These are phyloP conservation scores for Enteromius viviparus DNA, from an alignment of 2,797 vertebrate genomes.

Conservation along the genomic window DNA sequence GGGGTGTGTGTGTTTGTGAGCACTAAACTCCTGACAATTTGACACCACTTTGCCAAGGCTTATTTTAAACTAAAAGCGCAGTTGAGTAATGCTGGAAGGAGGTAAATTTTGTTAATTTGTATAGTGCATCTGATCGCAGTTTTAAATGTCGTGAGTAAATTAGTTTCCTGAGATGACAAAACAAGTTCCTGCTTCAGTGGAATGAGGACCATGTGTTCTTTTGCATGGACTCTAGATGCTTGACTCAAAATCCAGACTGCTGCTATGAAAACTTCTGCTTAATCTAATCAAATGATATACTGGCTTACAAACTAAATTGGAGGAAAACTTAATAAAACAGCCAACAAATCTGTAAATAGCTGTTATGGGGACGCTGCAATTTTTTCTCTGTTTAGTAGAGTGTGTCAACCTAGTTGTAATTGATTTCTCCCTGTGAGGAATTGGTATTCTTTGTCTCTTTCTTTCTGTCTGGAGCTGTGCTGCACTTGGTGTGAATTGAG, in stretches of 20 bases:
- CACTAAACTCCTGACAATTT: slow-evolving; percentile 22
- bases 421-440: slow-evolving; percentile 18
- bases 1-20: slow-evolving; percentile 14
- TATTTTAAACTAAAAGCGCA: slow-evolving; percentile 20
- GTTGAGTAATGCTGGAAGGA: slow-evolving; percentile 8
- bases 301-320: neutral
- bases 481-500: slow-evolving; percentile 6
- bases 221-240: neutral
- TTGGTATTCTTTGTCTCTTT: slow-evolving; percentile 33
- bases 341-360: neutral
- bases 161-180: neutral
- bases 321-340: slow-evolving; percentile 18
- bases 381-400: neutral
- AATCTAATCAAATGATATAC: slow-evolving; percentile 2
- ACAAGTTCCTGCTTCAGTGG: neutral
- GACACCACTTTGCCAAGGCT: slow-evolving; percentile 22
- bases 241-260: neutral
- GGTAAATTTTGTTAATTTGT: neutral
- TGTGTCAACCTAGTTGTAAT: neutral
- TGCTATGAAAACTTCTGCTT: neutral
- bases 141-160: slow-evolving; percentile 13
- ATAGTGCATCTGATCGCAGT: neutral
- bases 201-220: neutral
- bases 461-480: neutral
- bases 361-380: neutral